phyloP scores from a whole-genome alignment of 2,113 vertebrate species.

The Tychaedon coryphoeus region DNA sequence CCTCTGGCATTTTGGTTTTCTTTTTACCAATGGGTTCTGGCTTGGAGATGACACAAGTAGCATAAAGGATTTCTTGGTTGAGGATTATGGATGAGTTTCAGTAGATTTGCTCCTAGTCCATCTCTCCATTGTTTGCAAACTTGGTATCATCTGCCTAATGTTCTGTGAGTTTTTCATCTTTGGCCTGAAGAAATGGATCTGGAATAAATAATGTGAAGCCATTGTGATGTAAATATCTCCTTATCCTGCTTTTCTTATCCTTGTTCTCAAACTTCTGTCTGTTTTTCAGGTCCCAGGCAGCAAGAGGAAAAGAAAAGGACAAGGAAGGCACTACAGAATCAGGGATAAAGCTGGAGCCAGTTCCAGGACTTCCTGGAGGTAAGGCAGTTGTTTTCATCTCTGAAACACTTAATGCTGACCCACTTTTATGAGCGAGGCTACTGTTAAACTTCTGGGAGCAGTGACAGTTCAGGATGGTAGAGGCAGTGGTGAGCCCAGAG shows the following conservation, averaged over 20 bases:
- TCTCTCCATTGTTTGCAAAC: neutral
- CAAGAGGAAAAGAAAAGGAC: conserved; percentile 89
- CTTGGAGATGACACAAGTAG: neutral
- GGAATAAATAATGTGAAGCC: neutral
- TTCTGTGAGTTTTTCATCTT: neutral
- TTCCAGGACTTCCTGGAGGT: conserved; percentile 94
- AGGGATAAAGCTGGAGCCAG: conserved; percentile 90
- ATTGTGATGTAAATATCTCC: neutral
- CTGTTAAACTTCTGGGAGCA: neutral
- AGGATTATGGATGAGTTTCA: neutral
- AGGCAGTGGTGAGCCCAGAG: neutral
- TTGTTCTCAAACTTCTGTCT: neutral
- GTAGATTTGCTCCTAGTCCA: neutral
- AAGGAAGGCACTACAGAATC: conserved; percentile 88
- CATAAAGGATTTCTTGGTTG: neutral
- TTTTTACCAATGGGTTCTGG: neutral
- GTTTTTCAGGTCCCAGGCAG: conserved; percentile 85
- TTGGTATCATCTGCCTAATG: neutral
- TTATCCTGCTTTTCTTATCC: neutral
- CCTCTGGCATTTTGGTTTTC: neutral
- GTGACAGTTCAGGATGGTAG: neutral
- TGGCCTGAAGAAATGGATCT: neutral
- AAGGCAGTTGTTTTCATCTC: neutral
- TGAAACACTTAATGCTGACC: neutral
- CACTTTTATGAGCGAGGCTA: fast-evolving